These are phyloP conservation scores for Ophthalmolycus amberensis DNA, from an alignment of 2,113 vertebrate species.

Conservation along the genomic window DNA sequence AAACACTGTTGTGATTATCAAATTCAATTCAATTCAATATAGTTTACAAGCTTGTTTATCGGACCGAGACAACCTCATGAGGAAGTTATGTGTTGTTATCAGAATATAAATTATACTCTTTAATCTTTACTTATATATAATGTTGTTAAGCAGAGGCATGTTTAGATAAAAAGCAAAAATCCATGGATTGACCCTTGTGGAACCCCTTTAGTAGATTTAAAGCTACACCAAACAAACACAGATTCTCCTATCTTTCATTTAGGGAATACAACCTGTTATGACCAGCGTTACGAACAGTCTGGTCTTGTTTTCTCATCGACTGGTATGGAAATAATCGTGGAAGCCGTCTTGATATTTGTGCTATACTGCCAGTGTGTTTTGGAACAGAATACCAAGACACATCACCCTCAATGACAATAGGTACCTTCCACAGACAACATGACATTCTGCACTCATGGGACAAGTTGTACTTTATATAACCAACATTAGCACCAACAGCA, in stretches of 20 bases:
- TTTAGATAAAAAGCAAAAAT: neutral
- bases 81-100: neutral
- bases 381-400: neutral
- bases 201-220: neutral
- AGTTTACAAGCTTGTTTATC: neutral
- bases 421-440: neutral
- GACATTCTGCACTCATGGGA: neutral
- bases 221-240: neutral
- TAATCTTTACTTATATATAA: neutral
- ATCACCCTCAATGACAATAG: neutral
- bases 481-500: neutral
- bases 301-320: neutral
- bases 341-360: neutral
- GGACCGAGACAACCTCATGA: neutral
- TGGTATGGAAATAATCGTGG: neutral
- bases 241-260: neutral
- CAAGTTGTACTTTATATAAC: neutral
- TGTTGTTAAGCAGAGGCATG: neutral
- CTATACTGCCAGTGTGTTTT: neutral
- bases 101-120: neutral
- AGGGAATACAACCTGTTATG: neutral
- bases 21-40: too few species aligned
- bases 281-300: neutral
- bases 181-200: neutral
- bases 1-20: neutral